A percentile compares a stretch with the other conserved stretches of the same genome.
These are phyloP conservation scores for Leptobrachium ailaonicum DNA, from an alignment of 2,113 vertebrate genomes.

Conservation along the genomic window DNA sequence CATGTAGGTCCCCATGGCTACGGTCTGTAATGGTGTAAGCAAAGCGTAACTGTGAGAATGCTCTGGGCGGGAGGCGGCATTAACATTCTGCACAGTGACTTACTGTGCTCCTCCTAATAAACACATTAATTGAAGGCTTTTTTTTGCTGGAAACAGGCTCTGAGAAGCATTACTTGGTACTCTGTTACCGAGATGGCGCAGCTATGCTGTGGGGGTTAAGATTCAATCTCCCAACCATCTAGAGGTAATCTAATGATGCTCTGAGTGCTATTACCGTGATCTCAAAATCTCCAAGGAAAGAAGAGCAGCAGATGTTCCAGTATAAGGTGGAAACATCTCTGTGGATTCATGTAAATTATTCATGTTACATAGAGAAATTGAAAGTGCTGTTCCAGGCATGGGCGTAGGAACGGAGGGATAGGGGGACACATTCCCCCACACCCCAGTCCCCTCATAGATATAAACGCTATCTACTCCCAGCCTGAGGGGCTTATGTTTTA, in stretches of 20 bases:
- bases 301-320: slow-evolving; percentile 12
- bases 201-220: no score
- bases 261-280: not conserved
- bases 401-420: no score
- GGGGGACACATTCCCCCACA: no score
- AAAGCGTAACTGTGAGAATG: slow-evolving; percentile 5
- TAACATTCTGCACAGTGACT: no score
- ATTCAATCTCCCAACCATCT: not conserved
- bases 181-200: no score
- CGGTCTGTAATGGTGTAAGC: slow-evolving; percentile 39
- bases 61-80: slow-evolving; percentile 12
- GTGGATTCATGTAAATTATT: not conserved
- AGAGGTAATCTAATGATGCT: not conserved
- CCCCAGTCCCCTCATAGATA: no score
- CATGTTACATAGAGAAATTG: not conserved
- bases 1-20: slow-evolving; percentile 16
- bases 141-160: no score
- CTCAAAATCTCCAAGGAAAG: not conserved
- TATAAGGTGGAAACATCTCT: slow-evolving; percentile 10
- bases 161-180: no score
- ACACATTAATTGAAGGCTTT: not conserved
- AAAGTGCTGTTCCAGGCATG: no score
- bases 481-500: no score
- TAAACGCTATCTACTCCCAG: no score
- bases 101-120: not conserved